Conservation (phyloP, 1,140 invertebrate genomes). For the Drosophila pseudoobscura region DNA sequence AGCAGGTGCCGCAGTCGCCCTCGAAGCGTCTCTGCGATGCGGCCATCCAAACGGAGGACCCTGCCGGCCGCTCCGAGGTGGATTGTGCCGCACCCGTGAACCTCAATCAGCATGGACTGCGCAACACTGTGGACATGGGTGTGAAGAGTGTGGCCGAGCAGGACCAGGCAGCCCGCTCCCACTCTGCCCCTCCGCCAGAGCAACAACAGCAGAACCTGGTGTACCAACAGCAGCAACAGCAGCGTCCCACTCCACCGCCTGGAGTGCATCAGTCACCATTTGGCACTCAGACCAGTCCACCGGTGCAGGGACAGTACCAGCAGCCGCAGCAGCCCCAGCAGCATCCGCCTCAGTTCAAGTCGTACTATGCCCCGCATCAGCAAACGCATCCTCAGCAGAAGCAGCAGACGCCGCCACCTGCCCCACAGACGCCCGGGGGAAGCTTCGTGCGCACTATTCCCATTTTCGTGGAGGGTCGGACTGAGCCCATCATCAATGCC, state of each 20-base stretch:
- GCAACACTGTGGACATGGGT: constrained; percentile 91
- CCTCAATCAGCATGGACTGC: constrained; percentile 88
- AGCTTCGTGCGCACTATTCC: constrained; percentile 90
- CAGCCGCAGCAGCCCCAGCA: constrained; percentile 51
- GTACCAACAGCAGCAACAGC: constrained; percentile 83
- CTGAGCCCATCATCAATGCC: constrained; percentile 89
- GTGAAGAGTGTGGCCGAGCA: constrained; percentile 86
- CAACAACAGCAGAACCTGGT: constrained; percentile 83
- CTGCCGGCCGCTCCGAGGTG: constrained; percentile 59
- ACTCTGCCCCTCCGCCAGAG: constrained; percentile 79
- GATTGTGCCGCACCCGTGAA: constrained; percentile 68
- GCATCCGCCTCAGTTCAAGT: constrained; percentile 57
- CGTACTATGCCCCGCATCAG: constrained; percentile 68
- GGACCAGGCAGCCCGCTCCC: constrained; percentile 85
- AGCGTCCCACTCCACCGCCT: constrained; percentile 37
- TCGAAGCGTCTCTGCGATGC: constrained; percentile 74
- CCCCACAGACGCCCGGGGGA: constrained; percentile 73
- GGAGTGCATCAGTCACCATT: constrained; percentile 55
- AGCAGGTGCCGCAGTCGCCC: constrained; percentile 73
- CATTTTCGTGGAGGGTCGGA: constrained; percentile 93
- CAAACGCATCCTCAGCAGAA: constrained; percentile 78
- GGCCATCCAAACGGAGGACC: constrained; percentile 84
- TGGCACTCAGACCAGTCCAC: constrained; percentile 74
- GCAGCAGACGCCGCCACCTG: constrained; percentile 71
- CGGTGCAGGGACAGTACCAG: constrained; percentile 39